Evolutionary conservation across 2,113 vertebrate species (phyloP), one percentile per base, ranked within the genome.

Genomic region (Oncorhynchus mykiss): DNA sequence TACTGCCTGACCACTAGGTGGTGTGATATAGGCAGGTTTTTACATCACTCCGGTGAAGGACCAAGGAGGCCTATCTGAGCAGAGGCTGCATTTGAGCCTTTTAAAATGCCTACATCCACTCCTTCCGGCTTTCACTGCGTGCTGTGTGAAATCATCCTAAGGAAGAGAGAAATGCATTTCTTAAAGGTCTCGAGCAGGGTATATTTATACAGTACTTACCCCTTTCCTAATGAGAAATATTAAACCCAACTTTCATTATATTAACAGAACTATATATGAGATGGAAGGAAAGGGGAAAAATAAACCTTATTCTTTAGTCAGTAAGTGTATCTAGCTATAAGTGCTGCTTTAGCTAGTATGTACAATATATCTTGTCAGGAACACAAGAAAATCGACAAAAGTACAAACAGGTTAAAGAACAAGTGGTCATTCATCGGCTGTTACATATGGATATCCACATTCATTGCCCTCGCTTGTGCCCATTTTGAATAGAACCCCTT

Each of bases 381-480:
- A 86, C 78, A 78, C 57, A 77, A 82, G 27, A 29, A 24, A 70
- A 75, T 60, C 66, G 4, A 11, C 67, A 45, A 81, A 75, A 75
- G 51, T 64, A 75, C 25, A 76, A 72, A 80, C 3, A 14, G 73
- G 62, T 81, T 67, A 31, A 80, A 80, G 62, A 85, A 79, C 67
- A 76, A 86, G 80, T 81, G 74, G 81, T 80, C 69, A 82, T 78
- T 89, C 62, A 74, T 71, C 77, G 78, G 80, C 79, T 80, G 68
- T 80, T 79, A 77, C 59, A 64, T 71, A 69, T 80, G 64, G 73
- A 84, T 82, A 73, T 79, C 83, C 86, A 88, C 87, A 89, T 22
- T 8, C 66, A 22, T 25, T 27, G 64, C 22, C n/a, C 27, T 67
- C 1, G 1, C 29, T 34, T 24, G 1, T 34, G 11, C 25, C 25